Evolutionary conservation across 1,140 invertebrate species (phyloP).

Genomic region (Ctenoplectra terminalis): DNA sequence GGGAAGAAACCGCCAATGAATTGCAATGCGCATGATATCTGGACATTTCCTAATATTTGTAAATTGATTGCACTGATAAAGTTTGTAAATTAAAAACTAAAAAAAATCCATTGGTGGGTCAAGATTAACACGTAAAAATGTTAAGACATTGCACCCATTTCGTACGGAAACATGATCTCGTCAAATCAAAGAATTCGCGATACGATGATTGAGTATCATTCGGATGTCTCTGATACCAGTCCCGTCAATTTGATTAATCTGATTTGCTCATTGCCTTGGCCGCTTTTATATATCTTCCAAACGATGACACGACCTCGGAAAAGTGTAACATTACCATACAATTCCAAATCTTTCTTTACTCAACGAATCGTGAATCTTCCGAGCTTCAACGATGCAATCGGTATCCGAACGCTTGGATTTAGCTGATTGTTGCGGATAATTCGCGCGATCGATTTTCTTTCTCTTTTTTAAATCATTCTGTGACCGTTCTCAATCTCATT

Average conservation of each 20-base stretch:
- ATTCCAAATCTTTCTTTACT: not conserved
- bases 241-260: slow-evolving; percentile 15
- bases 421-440: not conserved
- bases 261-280: not conserved
- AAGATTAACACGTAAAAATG: not conserved
- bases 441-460: not conserved
- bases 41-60: not conserved
- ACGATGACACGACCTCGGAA: slow-evolving; percentile 25
- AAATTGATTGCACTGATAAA: not conserved
- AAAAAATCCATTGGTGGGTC: not conserved
- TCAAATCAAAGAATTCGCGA: slow-evolving; percentile 1
- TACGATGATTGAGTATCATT: slow-evolving; percentile 12
- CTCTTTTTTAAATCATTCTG: not conserved
- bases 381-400: slow-evolving; percentile 24
- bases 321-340: slow-evolving; percentile 1
- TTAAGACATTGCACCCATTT: not conserved
- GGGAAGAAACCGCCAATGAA: not conserved
- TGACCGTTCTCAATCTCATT: not conserved
- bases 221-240: slow-evolving; percentile 17
- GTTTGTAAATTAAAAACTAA: not conserved
- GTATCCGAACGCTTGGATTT: not conserved
- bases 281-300: not conserved
- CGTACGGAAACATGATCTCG: slow-evolving; percentile 10
- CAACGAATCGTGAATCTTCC: slow-evolving; percentile 4
- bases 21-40: not conserved